Evolutionary conservation across 1,140 invertebrate species (phyloP).

Genomic region (Dinoponera quadriceps): DNA sequence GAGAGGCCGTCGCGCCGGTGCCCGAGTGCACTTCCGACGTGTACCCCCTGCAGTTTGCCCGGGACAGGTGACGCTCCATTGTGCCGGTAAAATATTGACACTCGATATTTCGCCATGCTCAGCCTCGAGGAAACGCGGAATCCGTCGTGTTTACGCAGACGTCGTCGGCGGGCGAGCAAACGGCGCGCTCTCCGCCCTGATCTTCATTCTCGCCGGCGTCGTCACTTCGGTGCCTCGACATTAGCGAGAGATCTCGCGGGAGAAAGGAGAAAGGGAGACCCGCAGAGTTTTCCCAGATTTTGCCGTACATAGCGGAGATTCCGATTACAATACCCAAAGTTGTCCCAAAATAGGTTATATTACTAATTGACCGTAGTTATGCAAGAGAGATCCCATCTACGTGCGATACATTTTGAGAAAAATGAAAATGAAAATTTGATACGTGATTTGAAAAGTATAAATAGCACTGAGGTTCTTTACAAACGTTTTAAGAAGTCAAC

Average conservation of each 20-base stretch:
- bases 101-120: conserved; percentile 76
- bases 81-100: conserved; percentile 80
- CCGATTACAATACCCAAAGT: too few relatives aligned
- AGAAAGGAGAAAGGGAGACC: not conserved
- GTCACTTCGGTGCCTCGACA: not conserved
- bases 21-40: conserved; percentile 75
- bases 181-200: not conserved
- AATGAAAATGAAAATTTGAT: too few relatives aligned
- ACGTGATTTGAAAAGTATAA: too few relatives aligned
- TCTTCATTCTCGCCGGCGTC: not conserved
- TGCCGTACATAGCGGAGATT: too few relatives aligned
- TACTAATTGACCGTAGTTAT: too few relatives aligned
- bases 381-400: too few relatives aligned
- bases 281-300: too few relatives aligned
- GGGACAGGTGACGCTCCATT: conserved; percentile 76
- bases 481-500: too few relatives aligned
- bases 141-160: conserved; percentile 47
- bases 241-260: not conserved
- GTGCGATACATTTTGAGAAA: too few relatives aligned
- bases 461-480: too few relatives aligned
- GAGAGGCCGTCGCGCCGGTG: conserved; percentile 29
- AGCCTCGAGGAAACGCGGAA: conserved; percentile 53
- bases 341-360: too few relatives aligned
- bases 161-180: not conserved
- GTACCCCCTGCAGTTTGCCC: conserved; percentile 72